Evolutionary conservation across 2,113 vertebrate species (phyloP), one percentile per base, ranked within the genome.

Genomic region (Tichodroma muraria): DNA sequence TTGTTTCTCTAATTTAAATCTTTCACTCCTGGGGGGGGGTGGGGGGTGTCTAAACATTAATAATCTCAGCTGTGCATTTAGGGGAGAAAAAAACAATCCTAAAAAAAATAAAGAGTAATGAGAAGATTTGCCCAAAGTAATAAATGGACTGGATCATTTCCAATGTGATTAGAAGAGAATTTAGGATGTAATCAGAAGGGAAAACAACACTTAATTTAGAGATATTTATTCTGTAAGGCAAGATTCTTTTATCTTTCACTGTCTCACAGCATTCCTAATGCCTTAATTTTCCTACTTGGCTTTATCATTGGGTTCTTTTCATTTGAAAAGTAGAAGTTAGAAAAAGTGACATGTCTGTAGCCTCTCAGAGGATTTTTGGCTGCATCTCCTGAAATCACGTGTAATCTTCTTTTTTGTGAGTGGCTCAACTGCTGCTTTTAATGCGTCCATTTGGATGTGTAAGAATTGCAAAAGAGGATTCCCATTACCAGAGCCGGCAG

Each of bases 11-110:
- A 59, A 59, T 22, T 8, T 47, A 75, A 82, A 35, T 47, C 9
- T 81, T 57, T 17, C 38, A 53, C 7, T 33, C 18, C 23, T 27
- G 15, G 44, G 15, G 10, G 22, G 11, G 4, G n/a, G n/a, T n/a
- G n/a, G n/a, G n/a, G n/a, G n/a, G n/a, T n/a, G n/a, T n/a, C 21
- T 35, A 75, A 87, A 42, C 8, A 66, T 50, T 78, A 47, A n/a
- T 76, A 76, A 60, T 57, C 22, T 85, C 33, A 56, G 14, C 9
- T 87, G 42, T 30, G 11, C 40, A 66, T 53, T 87, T 66, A 25
- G 21, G 10, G 7, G 0, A 35, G 23, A 38, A 33, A 10, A 24
- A 3, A 52, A 52, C 17, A 19, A 19, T 6, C 2, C n/a, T n/a
- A n/a, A 5, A 6, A 24, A 59, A 82, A 35, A 31, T 9, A 73